Evolutionary conservation across 2,113 vertebrate species (phyloP), one percentile per base, ranked within the genome.

Genomic region (Marmota flaviventris): DNA sequence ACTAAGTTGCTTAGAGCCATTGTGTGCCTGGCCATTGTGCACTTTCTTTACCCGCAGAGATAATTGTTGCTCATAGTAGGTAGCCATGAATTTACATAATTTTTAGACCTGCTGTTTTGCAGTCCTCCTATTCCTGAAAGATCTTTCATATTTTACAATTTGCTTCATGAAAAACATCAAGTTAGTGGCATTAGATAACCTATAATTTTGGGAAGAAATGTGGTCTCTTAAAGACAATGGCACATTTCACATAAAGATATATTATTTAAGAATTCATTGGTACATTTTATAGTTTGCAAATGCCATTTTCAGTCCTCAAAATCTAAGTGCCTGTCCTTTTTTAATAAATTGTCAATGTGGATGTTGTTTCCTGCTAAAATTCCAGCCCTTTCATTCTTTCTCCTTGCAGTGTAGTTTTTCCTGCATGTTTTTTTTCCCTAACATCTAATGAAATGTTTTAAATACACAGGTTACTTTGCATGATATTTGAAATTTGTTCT

Each of bases 341-440:
- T 61, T 86, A 70, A 7, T 83, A 39, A 45, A 45, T 24, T 78
- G 83, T 18, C 11, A 4, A 29, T 48, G 76, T 65, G 63, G 32
- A 45, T 78, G 42, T 85, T 72, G 79, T 27, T 67, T 14, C 58
- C n/a, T 90, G 48, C 67, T 93, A 63, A 76, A 92, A 58, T 58
- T 79, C 27, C 27, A 10, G 67, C 32, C 76, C 34, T 77, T 79
- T 14, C 65, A 86, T 91, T 29, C 53, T 73, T 89, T 95, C 53
- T 96, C n/a, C 61, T 85, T 85, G 37, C 67, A 45, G 45, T 91
- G 7, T 11, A 72, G 2, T 34, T 94, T 96, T 94, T 86, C 61
- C n/a, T 97, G 97, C 91, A 85, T 93, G 96, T 20, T 67, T 37
- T 92, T 92, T 69, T 45, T 85, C 56, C 22, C 67, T 93, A 97